Evolutionary conservation across 1,140 invertebrate species (phyloP).

Genomic region (Magallana angulata): DNA sequence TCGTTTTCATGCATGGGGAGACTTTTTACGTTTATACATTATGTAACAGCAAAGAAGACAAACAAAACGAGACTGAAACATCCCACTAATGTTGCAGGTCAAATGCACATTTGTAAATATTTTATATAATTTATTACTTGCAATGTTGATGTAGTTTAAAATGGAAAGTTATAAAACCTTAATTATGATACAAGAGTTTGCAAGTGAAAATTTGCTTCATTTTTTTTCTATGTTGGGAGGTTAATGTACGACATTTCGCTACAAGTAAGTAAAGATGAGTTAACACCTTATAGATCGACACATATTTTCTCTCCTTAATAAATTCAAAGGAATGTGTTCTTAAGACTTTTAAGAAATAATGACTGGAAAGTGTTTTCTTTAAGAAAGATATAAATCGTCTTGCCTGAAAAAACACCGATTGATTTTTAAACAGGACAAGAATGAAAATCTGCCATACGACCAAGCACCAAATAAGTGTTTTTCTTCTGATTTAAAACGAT

Average conservation of each 20-base stretch:
- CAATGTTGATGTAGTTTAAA: too few species aligned
- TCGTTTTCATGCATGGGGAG: too few species aligned
- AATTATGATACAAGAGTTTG: too few species aligned
- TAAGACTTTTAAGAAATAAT: constrained; percentile 18
- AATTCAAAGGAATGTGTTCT: background rate
- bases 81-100: too few species aligned
- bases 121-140: too few species aligned
- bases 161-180: too few species aligned
- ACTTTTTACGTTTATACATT: too few species aligned
- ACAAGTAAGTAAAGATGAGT: background rate
- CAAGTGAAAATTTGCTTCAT: too few species aligned
- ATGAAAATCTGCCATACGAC: constrained; percentile 20
- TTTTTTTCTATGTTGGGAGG: too few species aligned
- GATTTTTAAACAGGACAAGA: constrained; percentile 36
- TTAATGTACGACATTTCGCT: too few species aligned
- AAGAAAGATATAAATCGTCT: constrained; percentile 20
- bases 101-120: background rate
- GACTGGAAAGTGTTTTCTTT: background rate
- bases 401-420: constrained; percentile 33
- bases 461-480: background rate
- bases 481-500: constrained; percentile 32
- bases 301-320: background rate
- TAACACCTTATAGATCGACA: background rate
- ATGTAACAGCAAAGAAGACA: too few species aligned
- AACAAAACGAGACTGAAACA: too few species aligned